Evolutionary conservation across 2,113 vertebrate genomes (phyloP).

Genomic region (Miniopterus natalensis): DNA sequence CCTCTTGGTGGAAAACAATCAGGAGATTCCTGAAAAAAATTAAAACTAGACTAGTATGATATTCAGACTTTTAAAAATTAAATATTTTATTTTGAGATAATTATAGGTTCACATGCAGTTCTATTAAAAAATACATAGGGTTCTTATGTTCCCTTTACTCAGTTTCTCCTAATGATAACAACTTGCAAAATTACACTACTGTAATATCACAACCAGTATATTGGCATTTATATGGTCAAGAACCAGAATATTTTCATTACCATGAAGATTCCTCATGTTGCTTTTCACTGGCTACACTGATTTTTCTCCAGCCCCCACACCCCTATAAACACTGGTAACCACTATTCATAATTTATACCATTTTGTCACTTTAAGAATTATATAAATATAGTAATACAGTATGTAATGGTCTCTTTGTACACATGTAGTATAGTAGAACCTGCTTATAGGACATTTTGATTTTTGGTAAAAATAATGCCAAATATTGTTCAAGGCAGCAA

Average conservation of each 20-base stretch:
- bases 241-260: neutral
- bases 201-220: neutral
- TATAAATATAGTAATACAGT: neutral
- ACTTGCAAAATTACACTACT: neutral
- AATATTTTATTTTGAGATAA: neutral
- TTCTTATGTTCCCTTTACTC: neutral
- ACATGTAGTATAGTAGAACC: neutral
- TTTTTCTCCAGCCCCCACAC: neutral
- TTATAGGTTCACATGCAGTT: neutral
- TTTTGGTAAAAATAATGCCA: neutral
- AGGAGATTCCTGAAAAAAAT: neutral
- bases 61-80: neutral
- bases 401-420: neutral
- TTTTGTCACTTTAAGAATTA: neutral
- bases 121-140: neutral
- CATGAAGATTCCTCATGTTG: neutral
- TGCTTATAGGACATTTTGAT: neutral
- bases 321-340: neutral
- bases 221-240: neutral
- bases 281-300: neutral
- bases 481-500: neutral
- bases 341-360: neutral
- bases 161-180: neutral
- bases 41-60: neutral
- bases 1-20: neutral